Conservation (phyloP, 2,888 invertebrate genomes). For the Chymomyza caudatula region DNA sequence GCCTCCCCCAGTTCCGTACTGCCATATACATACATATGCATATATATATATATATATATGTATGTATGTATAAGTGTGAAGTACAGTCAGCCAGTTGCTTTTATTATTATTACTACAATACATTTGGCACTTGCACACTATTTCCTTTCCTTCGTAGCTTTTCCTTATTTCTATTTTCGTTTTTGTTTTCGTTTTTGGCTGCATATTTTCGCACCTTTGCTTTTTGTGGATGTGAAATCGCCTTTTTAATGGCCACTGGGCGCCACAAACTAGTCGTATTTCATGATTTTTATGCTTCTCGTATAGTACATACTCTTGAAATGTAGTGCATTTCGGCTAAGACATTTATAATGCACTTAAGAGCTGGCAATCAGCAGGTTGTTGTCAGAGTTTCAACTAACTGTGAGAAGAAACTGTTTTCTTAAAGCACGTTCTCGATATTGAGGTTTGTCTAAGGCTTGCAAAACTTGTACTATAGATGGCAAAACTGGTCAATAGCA, state of each 20-base stretch:
- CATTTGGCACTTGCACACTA: slow-evolving; percentile 66
- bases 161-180: background rate
- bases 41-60: background rate
- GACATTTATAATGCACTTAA: background rate
- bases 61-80: background rate
- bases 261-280: slow-evolving; percentile 42
- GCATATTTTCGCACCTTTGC: slow-evolving; percentile 62
- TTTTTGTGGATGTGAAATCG: slow-evolving; percentile 22
- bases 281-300: slow-evolving; percentile 45
- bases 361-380: no score
- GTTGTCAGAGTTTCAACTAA: no score
- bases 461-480: no score
- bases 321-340: background rate
- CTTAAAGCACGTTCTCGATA: no score
- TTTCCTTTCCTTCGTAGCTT: slow-evolving; percentile 42
- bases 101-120: slow-evolving; percentile 71
- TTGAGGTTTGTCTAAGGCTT: no score
- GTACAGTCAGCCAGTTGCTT: slow-evolving; percentile 55
- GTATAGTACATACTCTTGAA: background rate
- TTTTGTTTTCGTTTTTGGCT: slow-evolving; percentile 37
- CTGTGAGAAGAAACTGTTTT: no score
- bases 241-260: slow-evolving; percentile 51
- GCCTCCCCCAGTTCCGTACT: background rate
- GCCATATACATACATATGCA: background rate
- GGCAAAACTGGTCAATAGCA: no score